phyloP scores from a whole-genome alignment of 1,140 invertebrate species.

The Oryctes rhinoceros region DNA sequence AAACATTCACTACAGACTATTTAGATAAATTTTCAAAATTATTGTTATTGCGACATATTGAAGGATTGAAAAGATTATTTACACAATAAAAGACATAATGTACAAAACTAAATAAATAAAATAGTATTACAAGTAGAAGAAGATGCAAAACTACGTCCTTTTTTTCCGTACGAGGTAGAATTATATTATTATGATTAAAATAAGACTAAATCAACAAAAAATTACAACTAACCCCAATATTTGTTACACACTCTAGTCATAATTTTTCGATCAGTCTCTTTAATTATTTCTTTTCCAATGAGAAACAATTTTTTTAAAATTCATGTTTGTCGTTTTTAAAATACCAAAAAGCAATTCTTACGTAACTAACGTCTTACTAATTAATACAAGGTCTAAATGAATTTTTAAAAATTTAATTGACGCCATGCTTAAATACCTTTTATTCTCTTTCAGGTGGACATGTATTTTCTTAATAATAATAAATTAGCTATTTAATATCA shows the following conservation, averaged over 20 bases:
- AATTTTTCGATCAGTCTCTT: conserved; percentile 25
- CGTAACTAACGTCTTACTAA: background rate
- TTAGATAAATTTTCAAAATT: too few relatives aligned
- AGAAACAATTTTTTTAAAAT: background rate
- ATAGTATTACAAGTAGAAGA: conserved; percentile 6
- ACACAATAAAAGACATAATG: background rate
- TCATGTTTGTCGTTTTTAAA: background rate
- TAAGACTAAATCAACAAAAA: conserved; percentile 26
- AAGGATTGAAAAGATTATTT: background rate
- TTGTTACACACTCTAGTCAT: background rate
- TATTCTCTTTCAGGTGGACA: background rate
- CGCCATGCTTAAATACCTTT: conserved; percentile 5
- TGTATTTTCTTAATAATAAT: background rate
- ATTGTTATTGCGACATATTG: too few relatives aligned
- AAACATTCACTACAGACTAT: too few relatives aligned
- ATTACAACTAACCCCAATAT: background rate
- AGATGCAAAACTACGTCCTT: conserved; percentile 17
- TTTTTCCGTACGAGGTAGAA: conserved; percentile 24
- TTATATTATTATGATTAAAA: conserved; percentile 21
- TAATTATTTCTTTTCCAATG: background rate
- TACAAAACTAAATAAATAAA: conserved; percentile 37
- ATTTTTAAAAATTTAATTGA: background rate
- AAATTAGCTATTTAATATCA: conserved; percentile 10
- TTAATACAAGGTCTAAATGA: background rate
- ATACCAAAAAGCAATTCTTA: background rate